Conservation (phyloP, 2,113 vertebrate genomes). For the Alethe diademata region DNA sequence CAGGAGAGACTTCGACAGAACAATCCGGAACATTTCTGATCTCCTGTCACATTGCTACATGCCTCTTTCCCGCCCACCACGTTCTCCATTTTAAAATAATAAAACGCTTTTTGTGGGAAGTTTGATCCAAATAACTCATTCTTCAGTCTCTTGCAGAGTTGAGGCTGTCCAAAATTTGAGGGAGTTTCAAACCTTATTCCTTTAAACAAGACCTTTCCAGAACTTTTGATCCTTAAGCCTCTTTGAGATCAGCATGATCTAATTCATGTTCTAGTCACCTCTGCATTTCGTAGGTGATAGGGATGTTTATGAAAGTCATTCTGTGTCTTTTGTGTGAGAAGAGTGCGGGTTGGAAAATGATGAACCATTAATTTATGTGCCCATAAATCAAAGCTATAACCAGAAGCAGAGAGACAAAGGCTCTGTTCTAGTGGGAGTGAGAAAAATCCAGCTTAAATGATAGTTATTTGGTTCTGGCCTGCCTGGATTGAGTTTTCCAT, state of each 20-base stretch:
- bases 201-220: not conserved
- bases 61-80: fast-evolving
- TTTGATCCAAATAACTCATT: not conserved
- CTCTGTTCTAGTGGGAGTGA: not conserved
- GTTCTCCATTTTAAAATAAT: not conserved
- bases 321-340: not conserved
- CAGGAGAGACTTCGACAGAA: not conserved
- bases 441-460: not conserved
- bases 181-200: not conserved
- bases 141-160: not conserved
- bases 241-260: not conserved
- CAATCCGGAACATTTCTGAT: not conserved
- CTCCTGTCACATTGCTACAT: not conserved
- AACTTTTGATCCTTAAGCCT: not conserved
- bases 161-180: not conserved
- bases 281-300: not conserved
- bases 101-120: not conserved
- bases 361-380: not conserved
- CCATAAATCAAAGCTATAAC: not conserved
- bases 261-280: not conserved
- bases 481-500: not conserved
- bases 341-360: not conserved
- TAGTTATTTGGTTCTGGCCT: not conserved
- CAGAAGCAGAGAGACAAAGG: not conserved
- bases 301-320: not conserved